These are phyloP conservation scores for Protaetia brevitarsis DNA, from an alignment of 1,140 invertebrate species.

Conservation along the genomic window DNA sequence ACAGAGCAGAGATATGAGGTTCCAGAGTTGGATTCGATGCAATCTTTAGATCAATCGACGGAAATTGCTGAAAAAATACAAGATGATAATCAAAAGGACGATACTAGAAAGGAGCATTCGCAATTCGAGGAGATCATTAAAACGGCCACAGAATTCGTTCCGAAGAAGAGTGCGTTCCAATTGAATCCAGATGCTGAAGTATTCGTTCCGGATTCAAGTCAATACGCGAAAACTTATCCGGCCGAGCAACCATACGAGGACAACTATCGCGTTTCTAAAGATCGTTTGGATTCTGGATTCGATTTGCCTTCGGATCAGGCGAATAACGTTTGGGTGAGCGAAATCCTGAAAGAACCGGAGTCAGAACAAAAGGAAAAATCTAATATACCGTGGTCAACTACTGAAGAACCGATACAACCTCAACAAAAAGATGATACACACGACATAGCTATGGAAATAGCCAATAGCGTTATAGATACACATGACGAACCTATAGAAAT, in stretches of 20 bases:
- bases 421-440: neutral
- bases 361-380: neutral
- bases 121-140: slow-evolving; percentile 42
- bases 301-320: slow-evolving; percentile 36
- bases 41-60: neutral
- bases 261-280: neutral
- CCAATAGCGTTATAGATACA: neutral
- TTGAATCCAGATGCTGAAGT: slow-evolving; percentile 46
- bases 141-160: slow-evolving; percentile 41
- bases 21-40: neutral
- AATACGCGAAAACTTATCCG: slow-evolving; percentile 19
- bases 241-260: slow-evolving; percentile 25
- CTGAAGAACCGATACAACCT: neutral
- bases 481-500: slow-evolving; percentile 4
- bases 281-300: slow-evolving; percentile 32
- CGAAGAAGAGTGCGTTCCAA: slow-evolving; percentile 31
- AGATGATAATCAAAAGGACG: slow-evolving; percentile 22
- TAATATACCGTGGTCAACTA: neutral
- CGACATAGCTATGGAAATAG: slow-evolving; percentile 15
- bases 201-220: slow-evolving; percentile 40
- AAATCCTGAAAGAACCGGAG: slow-evolving; percentile 35
- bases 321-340: slow-evolving; percentile 39
- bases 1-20: neutral
- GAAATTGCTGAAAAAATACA: neutral
- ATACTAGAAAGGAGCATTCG: slow-evolving; percentile 26